Evolutionary conservation across 2,797 vertebrate species (phyloP).

Genomic region (Acanthiza pusilla): DNA sequence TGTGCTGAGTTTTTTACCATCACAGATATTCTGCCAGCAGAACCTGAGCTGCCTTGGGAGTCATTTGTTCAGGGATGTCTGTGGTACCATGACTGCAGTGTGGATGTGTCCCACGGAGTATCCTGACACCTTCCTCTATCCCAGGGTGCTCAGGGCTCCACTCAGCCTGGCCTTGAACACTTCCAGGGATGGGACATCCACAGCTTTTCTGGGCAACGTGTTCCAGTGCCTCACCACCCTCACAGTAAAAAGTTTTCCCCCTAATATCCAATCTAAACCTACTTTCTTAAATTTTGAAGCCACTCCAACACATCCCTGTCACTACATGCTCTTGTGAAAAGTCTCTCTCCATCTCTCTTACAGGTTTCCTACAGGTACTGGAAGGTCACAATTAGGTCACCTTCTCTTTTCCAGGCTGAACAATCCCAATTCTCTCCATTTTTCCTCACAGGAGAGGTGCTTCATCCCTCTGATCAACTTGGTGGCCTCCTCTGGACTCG

Average conservation of each 20-base stretch:
- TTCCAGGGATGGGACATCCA: not conserved
- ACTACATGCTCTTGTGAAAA: not conserved
- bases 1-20: not conserved
- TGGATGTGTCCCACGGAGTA: not conserved
- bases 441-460: not conserved
- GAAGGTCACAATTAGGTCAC: not conserved
- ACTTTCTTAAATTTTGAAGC: not conserved
- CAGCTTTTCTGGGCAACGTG: not conserved
- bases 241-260: not conserved
- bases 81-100: accelerated
- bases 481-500: not conserved
- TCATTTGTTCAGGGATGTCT: not conserved
- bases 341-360: no score
- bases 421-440: not conserved
- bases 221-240: not conserved
- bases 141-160: not conserved
- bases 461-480: no score
- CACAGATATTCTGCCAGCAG: not conserved
- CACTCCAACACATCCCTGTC: not conserved
- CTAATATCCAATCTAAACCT: not conserved
- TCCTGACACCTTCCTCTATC: not conserved
- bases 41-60: not conserved
- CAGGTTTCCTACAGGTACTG: not conserved
- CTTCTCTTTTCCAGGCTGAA: not conserved
- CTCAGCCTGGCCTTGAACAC: not conserved